phyloP scores from a whole-genome alignment of 2,113 vertebrate genomes.

The Speoplatyrhinus poulsoni region DNA sequence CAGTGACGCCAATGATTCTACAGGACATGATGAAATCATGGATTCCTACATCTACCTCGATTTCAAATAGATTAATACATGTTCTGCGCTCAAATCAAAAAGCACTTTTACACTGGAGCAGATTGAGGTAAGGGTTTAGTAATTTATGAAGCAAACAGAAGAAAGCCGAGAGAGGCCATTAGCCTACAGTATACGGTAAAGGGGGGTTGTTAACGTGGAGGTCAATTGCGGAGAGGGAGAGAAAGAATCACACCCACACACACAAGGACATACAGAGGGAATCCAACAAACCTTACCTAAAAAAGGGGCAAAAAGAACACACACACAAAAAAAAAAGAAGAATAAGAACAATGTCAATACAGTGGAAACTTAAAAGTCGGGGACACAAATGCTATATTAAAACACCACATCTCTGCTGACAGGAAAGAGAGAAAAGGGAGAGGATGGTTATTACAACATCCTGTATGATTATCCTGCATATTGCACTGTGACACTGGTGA shows the following conservation, averaged over 20 bases:
- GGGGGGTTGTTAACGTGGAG: constrained; percentile 75
- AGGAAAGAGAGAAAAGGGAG: constrained; percentile 55
- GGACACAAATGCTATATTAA: constrained; percentile 71
- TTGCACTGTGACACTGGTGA: constrained; percentile 32
- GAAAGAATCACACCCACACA: constrained; percentile 66
- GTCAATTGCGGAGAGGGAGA: constrained; percentile 75
- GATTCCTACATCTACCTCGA: constrained; percentile 68
- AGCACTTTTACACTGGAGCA: constrained; percentile 65
- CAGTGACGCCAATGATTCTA: constrained; percentile 61
- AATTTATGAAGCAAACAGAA: constrained; percentile 77
- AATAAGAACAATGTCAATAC: constrained; percentile 82
- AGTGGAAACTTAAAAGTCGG: constrained; percentile 79
- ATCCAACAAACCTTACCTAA: constrained; percentile 84
- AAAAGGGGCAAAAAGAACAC: constrained; percentile 73
- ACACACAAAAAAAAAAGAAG: constrained; percentile 63
- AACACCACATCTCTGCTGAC: constrained; percentile 55
- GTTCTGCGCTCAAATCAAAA: constrained; percentile 60
- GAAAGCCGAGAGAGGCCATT: constrained; percentile 77
- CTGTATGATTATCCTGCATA: constrained; percentile 49
- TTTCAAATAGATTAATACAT: constrained; percentile 66
- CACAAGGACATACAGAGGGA: constrained; percentile 71
- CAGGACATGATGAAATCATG: constrained; percentile 65
- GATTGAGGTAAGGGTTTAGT: constrained; percentile 78
- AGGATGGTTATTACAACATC: constrained; percentile 34
- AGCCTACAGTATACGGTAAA: constrained; percentile 76